Conservation (phyloP, 2,888 invertebrate species). For the Eupsilia transversa region DNA sequence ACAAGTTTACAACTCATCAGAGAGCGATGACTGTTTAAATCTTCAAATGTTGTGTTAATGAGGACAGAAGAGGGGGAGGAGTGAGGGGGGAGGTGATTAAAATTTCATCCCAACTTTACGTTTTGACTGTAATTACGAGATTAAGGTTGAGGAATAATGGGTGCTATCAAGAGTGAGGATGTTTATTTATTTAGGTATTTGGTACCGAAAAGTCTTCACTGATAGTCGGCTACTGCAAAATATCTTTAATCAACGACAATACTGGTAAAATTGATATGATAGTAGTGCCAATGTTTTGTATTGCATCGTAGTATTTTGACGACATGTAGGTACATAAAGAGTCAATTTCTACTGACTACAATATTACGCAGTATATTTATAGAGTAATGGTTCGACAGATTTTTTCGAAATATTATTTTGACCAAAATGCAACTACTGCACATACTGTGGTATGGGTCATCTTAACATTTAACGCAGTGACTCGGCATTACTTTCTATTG, state of each 20-base stretch:
- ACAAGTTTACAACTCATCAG: conserved; percentile 81
- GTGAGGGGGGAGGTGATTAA: conserved; percentile 68
- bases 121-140: conserved; percentile 75
- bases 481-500: not conserved
- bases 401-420: not conserved
- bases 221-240: not conserved
- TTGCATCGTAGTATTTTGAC: not conserved
- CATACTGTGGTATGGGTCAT: not conserved
- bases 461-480: not conserved
- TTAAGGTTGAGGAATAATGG: conserved; percentile 63
- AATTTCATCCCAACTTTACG: conserved; percentile 73
- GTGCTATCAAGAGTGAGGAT: conserved; percentile 30
- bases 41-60: conserved; percentile 75
- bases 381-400: not conserved
- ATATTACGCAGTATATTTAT: not conserved
- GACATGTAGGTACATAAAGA: not conserved
- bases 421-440: not conserved
- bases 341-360: not conserved
- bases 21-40: conserved; percentile 72
- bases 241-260: not conserved
- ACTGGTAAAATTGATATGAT: not conserved
- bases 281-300: not conserved
- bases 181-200: conserved; percentile 38
- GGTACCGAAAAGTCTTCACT: not conserved
- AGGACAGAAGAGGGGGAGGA: conserved; percentile 54